A percentile compares a stretch with the other conserved stretches of the same genome.
These are phyloP conservation scores for Eristalis arbustorum DNA, from an alignment of 2,888 invertebrate genomes.

Conservation along the genomic window DNA sequence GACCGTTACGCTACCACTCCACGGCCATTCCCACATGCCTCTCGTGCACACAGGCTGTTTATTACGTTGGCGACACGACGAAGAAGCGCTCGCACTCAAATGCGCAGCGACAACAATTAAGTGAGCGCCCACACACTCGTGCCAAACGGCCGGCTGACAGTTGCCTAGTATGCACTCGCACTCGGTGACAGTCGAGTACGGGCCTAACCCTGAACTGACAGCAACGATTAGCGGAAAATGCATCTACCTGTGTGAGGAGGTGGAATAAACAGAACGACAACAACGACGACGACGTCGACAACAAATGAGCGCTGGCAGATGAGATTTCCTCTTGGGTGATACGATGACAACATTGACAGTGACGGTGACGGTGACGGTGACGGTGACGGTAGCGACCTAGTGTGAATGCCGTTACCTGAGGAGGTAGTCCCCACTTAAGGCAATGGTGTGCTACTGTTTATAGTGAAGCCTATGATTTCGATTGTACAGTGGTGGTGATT, in stretches of 20 bases:
- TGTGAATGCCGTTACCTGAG: slow-evolving; percentile 11
- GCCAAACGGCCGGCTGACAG: background rate
- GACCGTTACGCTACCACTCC: background rate
- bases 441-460: slow-evolving; percentile 4
- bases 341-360: background rate
- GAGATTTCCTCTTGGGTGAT: background rate
- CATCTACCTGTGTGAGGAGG: background rate
- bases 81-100: slow-evolving; percentile 1
- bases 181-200: background rate
- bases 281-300: background rate
- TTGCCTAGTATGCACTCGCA: background rate
- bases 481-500: background rate
- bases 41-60: background rate
- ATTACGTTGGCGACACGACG: background rate
- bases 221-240: slow-evolving; percentile 21
- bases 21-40: background rate
- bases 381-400: background rate
- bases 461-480: background rate
- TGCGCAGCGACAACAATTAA: slow-evolving; percentile 17
- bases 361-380: background rate
- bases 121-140: slow-evolving; percentile 16
- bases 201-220: background rate
- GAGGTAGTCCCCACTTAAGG: slow-evolving; percentile 4
- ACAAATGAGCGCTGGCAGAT: background rate
- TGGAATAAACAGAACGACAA: background rate